phyloP scores from a whole-genome alignment of 2,113 vertebrate species.

The Chionodraco myersi region DNA sequence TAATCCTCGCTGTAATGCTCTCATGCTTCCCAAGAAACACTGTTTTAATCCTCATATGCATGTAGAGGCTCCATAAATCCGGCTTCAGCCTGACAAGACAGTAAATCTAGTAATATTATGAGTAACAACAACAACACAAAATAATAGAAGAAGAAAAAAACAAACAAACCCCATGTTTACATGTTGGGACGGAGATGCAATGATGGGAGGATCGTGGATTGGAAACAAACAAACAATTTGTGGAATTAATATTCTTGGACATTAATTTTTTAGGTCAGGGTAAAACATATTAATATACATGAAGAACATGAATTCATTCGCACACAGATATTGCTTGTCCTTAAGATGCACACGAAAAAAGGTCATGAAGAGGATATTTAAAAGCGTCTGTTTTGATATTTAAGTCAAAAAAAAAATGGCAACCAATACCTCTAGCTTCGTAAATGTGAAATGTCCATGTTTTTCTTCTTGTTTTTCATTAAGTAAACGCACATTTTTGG shows the following conservation, averaged over 20 bases:
- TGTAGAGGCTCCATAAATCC: conserved; percentile 80
- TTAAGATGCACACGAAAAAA: not conserved
- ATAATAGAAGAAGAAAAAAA: not conserved
- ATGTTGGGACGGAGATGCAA: conserved; percentile 33
- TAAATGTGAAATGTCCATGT: not conserved
- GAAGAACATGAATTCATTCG: not conserved
- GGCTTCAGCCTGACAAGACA: conserved; percentile 68
- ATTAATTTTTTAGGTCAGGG: conserved; percentile 12
- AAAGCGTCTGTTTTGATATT: not conserved
- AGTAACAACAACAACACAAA: not conserved
- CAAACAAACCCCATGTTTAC: conserved; percentile 29
- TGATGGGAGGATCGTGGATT: not conserved
- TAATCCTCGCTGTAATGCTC: conserved; percentile 83
- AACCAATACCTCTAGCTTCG: not conserved
- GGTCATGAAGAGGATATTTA: not conserved
- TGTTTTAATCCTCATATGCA: conserved; percentile 80
- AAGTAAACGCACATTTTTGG: not conserved
- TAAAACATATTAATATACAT: conserved; percentile 8
- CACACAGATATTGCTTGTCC: not conserved
- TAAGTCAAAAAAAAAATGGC: not conserved
- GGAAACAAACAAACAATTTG: conserved; percentile 41
- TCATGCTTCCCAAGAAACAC: conserved; percentile 80
- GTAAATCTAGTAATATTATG: conserved; percentile 72
- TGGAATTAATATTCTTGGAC: conserved; percentile 41
- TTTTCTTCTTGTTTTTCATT: not conserved